Percentiles rank a stretch among this genome's conserved stretches.
These are phyloP conservation scores for Malurus leucopterus DNA, from an alignment of 2,797 vertebrate genomes.

Conservation along the genomic window DNA sequence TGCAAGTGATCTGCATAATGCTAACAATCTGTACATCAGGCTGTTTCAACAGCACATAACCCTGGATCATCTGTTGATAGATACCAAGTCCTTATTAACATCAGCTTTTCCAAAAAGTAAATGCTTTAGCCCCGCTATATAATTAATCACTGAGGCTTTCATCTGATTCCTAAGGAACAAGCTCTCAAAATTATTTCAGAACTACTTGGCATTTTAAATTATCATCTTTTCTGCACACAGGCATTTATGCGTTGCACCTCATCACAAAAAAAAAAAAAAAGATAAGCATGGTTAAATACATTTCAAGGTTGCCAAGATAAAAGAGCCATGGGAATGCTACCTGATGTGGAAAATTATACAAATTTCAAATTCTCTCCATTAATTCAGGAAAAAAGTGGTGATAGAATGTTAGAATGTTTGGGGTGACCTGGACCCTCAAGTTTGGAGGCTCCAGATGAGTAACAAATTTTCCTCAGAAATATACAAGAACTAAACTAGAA, in stretches of 20 bases:
- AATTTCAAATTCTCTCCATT: constrained; percentile 5
- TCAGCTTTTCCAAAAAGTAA: constrained; percentile 9
- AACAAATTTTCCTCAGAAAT: not conserved
- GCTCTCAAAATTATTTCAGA: constrained; percentile 41
- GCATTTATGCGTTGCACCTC: not conserved
- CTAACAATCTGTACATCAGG: not conserved
- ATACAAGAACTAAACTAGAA: not conserved
- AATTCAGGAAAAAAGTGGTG: not conserved
- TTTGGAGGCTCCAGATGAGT: not conserved
- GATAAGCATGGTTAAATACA: constrained; percentile 21
- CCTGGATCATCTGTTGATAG: not conserved
- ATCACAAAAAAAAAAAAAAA: not conserved
- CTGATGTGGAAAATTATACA: not conserved
- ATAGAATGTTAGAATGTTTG: not conserved
- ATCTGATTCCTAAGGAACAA: constrained; percentile 18
- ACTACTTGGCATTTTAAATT: constrained; percentile 46
- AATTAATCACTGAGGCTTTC: constrained; percentile 41
- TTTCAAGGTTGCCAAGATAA: constrained; percentile 13
- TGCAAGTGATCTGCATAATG: not conserved
- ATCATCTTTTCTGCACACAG: not conserved
- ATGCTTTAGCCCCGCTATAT: constrained; percentile 6
- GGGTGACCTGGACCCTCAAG: not conserved
- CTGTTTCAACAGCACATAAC: not conserved
- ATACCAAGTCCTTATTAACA: not conserved
- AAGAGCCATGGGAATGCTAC: not conserved